Evolutionary conservation across 1,140 invertebrate species (phyloP).

Genomic region (Acromyrmex charruanus): DNA sequence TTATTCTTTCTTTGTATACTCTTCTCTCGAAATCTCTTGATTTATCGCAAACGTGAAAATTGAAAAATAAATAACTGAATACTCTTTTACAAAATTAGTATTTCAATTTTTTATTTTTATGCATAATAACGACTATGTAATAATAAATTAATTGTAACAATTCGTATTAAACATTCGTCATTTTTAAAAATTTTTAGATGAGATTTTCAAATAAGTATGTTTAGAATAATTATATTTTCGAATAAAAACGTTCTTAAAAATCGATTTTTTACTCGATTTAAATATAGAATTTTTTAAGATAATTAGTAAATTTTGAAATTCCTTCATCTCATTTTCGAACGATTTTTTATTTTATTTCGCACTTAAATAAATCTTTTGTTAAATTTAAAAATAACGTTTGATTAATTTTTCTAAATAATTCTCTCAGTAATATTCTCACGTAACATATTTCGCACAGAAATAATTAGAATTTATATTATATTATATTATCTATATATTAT

Average conservation of each 20-base stretch:
- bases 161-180: no score
- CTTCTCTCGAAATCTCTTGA: not conserved
- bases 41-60: not conserved
- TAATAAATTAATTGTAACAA: no score
- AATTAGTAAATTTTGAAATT: not conserved
- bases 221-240: no score
- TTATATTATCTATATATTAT: not conserved
- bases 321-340: not conserved
- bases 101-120: no score
- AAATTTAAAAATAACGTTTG: not conserved
- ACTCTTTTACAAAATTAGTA: not conserved
- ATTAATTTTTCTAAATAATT: not conserved
- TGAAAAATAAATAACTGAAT: not conserved
- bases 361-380: not conserved
- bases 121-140: no score
- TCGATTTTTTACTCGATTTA: no score
- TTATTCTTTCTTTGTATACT: not conserved
- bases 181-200: no score
- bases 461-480: not conserved
- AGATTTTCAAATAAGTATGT: no score
- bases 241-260: no score
- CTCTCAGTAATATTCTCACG: not conserved
- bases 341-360: not conserved
- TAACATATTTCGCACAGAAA: not conserved
- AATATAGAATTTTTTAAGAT: not conserved